These are phyloP conservation scores for Cricetomys ansorgei DNA, from an alignment of 2,113 vertebrate genomes.

Conservation along the genomic window DNA sequence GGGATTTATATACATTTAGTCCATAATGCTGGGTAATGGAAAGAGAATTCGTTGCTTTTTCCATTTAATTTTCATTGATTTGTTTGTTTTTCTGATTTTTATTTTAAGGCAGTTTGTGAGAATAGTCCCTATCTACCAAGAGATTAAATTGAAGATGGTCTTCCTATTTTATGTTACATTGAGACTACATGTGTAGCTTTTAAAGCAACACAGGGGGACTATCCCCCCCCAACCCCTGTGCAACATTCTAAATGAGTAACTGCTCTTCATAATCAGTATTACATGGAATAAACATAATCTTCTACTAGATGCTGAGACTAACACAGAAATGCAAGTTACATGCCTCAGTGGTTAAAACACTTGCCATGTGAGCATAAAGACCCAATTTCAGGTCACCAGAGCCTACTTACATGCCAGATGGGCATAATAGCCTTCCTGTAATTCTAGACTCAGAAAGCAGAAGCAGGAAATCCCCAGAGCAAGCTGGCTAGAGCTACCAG, in stretches of 20 bases:
- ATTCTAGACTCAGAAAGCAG: not conserved
- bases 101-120: not conserved
- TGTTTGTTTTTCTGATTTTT: not conserved
- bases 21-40: not conserved
- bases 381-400: not conserved
- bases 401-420: not conserved
- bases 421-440: not conserved
- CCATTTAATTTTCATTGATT: not conserved
- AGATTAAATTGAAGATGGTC: constrained; percentile 31
- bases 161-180: not conserved
- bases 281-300: not conserved
- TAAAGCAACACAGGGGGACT: too few relatives aligned
- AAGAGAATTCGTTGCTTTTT: not conserved
- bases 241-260: not conserved
- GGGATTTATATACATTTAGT: not conserved
- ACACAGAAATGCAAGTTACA: not conserved
- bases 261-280: not conserved
- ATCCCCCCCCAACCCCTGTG: too few relatives aligned
- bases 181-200: not conserved
- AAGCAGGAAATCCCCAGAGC: not conserved
- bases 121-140: not conserved
- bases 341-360: not conserved
- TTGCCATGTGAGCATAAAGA: not conserved
- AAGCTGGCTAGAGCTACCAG: not conserved
- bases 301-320: not conserved